Evolutionary conservation across 30 jellyfish, hydroid and myxozoan genomes (phyloP), one percentile per base, ranked within the genome.

Genomic region (Aurelia sp.): DNA sequence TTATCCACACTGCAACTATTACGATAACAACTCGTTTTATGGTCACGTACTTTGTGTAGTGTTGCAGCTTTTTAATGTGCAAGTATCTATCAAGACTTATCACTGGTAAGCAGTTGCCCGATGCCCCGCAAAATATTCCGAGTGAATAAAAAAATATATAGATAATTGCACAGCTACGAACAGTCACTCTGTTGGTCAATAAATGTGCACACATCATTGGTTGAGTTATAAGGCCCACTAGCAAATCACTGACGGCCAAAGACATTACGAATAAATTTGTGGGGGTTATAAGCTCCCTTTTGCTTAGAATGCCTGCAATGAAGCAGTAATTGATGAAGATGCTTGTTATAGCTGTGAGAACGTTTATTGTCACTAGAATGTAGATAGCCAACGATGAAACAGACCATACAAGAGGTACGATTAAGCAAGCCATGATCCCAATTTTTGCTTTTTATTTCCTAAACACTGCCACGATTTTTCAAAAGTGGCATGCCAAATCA

Each of bases 141-240:
- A 64, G 13, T 6, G 74, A 44, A 44, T 44, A 44, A 0, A 44
- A 44, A 44, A 3, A 44, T 2, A 12, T 0, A 44, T 1, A 44
- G 13, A 13, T 13, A 10, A 44, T 44, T 8, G 16, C 55, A 6
- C 15, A 44, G 55, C 16, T 44, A 44, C 55, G 55, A 44, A 44
- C 13, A 5, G 55, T 44, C 15, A 13, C 3, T 44, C 55, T 8
- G n/a, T 40, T 62, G 37, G 44, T 18, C 40, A 82, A 62, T 53
- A 82, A 27, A 53, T 52, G 37, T 31, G 82, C 86, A 62, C 86
- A 82, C 17, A 78, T 67, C 57, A 82, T 57, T 7, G 92, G 92
- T 27, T 82, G 92, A 21, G 41, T 77, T 66, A 82, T 82, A 12
- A 82, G 60, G 67, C 92, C 92, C 16, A 82, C 92, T 12, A 82